phyloP scores from a whole-genome alignment of 2,113 vertebrate species.

The Takifugu flavidus region DNA sequence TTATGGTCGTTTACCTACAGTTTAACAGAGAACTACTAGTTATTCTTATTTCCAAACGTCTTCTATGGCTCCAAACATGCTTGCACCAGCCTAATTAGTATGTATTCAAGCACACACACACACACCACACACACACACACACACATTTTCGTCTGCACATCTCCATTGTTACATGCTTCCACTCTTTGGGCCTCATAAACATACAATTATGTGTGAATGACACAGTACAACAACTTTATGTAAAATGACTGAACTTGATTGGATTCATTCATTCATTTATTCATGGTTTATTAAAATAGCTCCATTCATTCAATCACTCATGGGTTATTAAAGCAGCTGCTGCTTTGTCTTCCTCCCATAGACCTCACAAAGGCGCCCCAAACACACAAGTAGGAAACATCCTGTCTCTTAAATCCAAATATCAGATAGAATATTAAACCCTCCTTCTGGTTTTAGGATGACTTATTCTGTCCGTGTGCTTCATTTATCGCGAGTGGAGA shows the following conservation, averaged over 20 bases:
- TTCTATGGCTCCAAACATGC: not conserved
- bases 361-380: not conserved
- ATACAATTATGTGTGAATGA: conserved; percentile 36
- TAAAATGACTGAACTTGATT: conserved; percentile 39
- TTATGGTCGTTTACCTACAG: too few species aligned
- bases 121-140: too few species aligned
- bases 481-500: too few species aligned
- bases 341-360: conserved; percentile 21
- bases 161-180: conserved; percentile 3
- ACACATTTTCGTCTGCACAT: too few species aligned
- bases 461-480: too few species aligned
- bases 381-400: too few species aligned
- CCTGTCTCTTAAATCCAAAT: too few species aligned
- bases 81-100: conserved; percentile 4
- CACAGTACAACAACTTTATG: conserved; percentile 2
- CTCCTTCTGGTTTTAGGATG: too few species aligned
- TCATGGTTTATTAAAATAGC: conserved; percentile 15
- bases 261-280: conserved; percentile 20
- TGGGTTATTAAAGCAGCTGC: conserved; percentile 14
- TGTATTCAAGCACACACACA: too few species aligned
- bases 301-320: conserved; percentile 11
- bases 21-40: conserved; percentile 5
- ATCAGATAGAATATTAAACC: too few species aligned
- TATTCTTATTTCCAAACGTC: conserved; percentile 11
- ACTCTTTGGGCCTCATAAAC: conserved; percentile 33